Conservation (phyloP, 2,888 invertebrate genomes). For the Napeogenes sylphis region DNA sequence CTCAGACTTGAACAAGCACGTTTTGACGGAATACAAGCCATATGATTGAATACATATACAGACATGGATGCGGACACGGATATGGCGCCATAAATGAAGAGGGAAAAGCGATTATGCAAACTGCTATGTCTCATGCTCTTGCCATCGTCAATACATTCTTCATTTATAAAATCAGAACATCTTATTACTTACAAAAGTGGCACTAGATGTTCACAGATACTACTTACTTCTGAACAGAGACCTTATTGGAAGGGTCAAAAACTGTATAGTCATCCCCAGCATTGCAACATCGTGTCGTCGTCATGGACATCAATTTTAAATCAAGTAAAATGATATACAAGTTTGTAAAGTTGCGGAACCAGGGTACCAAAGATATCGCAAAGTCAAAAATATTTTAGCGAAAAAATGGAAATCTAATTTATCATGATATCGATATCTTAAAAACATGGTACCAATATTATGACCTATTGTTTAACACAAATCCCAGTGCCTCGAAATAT, state of each 20-base stretch:
- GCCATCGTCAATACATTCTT: slow-evolving; percentile 5
- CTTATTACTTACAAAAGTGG: slow-evolving; percentile 7
- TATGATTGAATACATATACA: neutral
- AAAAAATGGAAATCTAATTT: neutral
- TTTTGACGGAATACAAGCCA: neutral
- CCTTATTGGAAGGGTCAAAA: neutral
- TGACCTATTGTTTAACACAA: neutral
- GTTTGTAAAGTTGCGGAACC: neutral
- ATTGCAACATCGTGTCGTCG: slow-evolving; percentile 1
- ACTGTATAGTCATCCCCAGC: slow-evolving; percentile 1
- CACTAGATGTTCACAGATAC: slow-evolving; percentile 3
- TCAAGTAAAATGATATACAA: neutral
- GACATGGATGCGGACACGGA: neutral
- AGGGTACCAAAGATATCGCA: slow-evolving; percentile 1
- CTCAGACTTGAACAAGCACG: too few relatives aligned
- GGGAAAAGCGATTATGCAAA: neutral
- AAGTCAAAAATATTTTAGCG: neutral
- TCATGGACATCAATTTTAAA: neutral
- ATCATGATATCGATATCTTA: neutral
- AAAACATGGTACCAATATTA: slow-evolving; percentile 8
- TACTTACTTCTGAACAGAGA: neutral
- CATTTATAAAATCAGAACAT: neutral
- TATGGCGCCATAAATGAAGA: slow-evolving; percentile 2
- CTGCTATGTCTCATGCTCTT: neutral
- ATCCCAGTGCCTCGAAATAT: neutral